Conservation (phyloP, 92 coral and sea anemone genomes). For the Galaxea fascicularis region DNA sequence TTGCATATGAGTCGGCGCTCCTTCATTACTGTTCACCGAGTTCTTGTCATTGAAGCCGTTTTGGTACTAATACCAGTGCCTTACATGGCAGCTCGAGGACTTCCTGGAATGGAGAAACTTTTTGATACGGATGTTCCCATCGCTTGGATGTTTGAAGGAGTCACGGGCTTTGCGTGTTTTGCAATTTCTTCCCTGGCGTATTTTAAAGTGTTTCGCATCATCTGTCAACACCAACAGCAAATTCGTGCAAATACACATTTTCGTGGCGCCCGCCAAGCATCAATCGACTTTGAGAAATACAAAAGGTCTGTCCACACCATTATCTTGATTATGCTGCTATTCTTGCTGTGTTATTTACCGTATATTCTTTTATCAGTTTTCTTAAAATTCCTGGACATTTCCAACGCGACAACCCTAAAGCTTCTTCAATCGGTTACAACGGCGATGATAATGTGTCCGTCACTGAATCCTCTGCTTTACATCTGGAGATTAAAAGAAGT, state of each 20-base stretch:
- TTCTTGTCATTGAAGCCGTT: background rate
- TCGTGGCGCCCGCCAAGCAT: background rate
- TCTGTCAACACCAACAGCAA: slow-evolving; percentile 21
- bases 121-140: background rate
- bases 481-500: slow-evolving; percentile 14
- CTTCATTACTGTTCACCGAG: slow-evolving; percentile 8
- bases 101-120: background rate
- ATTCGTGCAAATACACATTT: background rate
- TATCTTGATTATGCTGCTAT: background rate
- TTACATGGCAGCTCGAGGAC: slow-evolving; percentile 5
- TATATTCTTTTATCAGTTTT: background rate
- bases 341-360: slow-evolving; percentile 4
- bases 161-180: background rate
- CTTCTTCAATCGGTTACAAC: background rate
- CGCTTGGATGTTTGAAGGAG: background rate
- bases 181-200: slow-evolving; percentile 1
- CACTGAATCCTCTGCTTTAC: slow-evolving; percentile 15
- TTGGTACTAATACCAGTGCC: background rate
- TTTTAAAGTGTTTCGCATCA: slow-evolving; percentile 5
- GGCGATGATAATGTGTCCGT: background rate
- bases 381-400: background rate
- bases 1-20: slow-evolving; percentile 16
- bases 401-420: background rate
- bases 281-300: background rate
- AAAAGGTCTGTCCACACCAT: background rate